Evolutionary conservation across 2,113 vertebrate species (phyloP).

Genomic region (Halichoerus grypus): DNA sequence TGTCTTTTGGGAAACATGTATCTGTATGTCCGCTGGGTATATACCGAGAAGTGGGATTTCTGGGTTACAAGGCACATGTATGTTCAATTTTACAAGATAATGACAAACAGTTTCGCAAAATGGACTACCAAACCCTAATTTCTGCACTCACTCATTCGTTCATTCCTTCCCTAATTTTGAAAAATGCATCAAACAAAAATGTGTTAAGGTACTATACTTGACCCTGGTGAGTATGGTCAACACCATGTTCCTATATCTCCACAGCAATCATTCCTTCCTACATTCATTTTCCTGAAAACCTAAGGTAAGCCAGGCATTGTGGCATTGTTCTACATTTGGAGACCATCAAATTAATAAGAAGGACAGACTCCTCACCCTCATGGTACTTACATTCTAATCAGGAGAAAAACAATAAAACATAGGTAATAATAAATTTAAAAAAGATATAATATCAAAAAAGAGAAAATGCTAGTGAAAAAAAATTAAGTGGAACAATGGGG

Average conservation of each 20-base stretch:
- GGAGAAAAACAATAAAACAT: not conserved
- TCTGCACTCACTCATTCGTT: not conserved
- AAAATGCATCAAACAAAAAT: not conserved
- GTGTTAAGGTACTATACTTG: not conserved
- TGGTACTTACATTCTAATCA: not conserved
- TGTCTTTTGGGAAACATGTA: not conserved
- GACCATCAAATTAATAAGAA: not conserved
- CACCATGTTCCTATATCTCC: not conserved
- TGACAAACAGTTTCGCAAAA: not conserved
- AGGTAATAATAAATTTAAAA: not conserved
- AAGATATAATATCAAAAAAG: not conserved
- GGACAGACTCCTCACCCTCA: not conserved
- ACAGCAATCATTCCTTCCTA: not conserved
- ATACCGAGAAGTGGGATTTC: not conserved
- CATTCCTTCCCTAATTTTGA: not conserved
- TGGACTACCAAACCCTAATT: not conserved
- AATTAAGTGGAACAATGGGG: not conserved
- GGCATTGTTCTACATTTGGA: not conserved
- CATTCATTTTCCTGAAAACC: not conserved
- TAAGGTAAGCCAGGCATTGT: not conserved
- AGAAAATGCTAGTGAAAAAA: not conserved
- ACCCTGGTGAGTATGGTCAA: not conserved
- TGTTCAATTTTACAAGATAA: not conserved
- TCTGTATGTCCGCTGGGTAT: not conserved
- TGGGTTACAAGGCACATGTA: not conserved